Evolutionary conservation across 2,113 vertebrate species (phyloP), one percentile per base, ranked within the genome.

Genomic region (Oenanthe melanoleuca): DNA sequence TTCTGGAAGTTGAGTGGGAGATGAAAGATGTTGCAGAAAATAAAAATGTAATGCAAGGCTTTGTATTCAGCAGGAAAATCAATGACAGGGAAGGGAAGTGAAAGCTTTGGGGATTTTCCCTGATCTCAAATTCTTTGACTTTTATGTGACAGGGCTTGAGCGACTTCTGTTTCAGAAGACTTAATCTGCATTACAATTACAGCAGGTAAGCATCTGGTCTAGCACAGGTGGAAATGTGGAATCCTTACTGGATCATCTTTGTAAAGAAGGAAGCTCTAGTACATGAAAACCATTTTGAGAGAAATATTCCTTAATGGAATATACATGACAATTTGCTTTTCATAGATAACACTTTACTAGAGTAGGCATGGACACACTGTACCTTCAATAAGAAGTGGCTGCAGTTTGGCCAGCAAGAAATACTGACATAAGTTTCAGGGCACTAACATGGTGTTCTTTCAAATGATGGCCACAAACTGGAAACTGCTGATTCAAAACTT

Each of bases 341-440:
- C 21, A 18, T 1, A 52, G 34, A 23, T 47, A 40, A 33, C 34
- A 20, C 8, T 78, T 53, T 80, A 24, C 19, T 60, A 5, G 8
- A 47, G 5, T 3, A 60, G 3, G 4, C 3, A 4, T 66, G 22
- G 42, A 28, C 5, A 47, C 2, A 7, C 14, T 52, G 6, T 50
- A 24, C 11, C 23, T 89, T 72, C 61, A 67, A 5, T 14, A 59
- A 73, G 60, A 56, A 73, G 21, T 5, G 75, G 9, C 15, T 92
- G 34, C 28, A 74, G 5, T 57, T 80, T 80, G 15, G 22, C 38
- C 24, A 38, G 4, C 23, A 70, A 73, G 45, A 92, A 88, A 29
- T 66, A 80, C 3, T 61, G 55, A 11, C 12, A 7, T 50, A 52
- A 73, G 5, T 34, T 52, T 26, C 42, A 87, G 28, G 8, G 8